Evolutionary conservation across 2,113 vertebrate genomes (phyloP).

Genomic region (Boleophthalmus pectinirostris): DNA sequence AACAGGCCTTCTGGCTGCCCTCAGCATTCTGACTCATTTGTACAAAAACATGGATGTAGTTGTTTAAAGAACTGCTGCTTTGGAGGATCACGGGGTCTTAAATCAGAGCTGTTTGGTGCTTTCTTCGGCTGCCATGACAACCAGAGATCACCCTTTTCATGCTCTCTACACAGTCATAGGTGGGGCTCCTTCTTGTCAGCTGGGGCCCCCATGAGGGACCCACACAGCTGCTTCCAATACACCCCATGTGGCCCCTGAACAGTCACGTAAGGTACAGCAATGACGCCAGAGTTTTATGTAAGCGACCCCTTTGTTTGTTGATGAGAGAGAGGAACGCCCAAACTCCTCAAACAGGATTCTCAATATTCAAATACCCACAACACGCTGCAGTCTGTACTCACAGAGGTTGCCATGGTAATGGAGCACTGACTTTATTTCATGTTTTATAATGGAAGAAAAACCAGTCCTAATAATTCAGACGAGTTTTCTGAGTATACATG

Average conservation of each 20-base stretch:
- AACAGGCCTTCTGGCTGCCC: background rate
- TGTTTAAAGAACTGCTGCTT: constrained; percentile 38
- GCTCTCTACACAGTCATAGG: constrained; percentile 37
- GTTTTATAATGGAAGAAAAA: too few species aligned
- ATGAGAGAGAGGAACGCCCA: constrained; percentile 34
- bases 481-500: too few species aligned
- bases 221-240: constrained; percentile 64
- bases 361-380: too few species aligned
- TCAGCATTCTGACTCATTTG: background rate
- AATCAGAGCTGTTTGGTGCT: constrained; percentile 49
- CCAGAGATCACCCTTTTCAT: constrained; percentile 43
- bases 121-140: constrained; percentile 48
- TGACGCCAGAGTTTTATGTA: constrained; percentile 49
- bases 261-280: constrained; percentile 59
- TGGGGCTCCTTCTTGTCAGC: constrained; percentile 29
- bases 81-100: constrained; percentile 31
- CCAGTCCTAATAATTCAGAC: too few species aligned
- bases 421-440: too few species aligned
- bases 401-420: too few species aligned
- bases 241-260: constrained; percentile 14
- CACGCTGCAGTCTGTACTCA: background rate
- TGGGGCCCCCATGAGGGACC: constrained; percentile 20
- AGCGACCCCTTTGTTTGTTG: constrained; percentile 31
- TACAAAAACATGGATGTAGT: constrained; percentile 10
- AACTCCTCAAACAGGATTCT: constrained; percentile 10